These are phyloP conservation scores for Hippocampus mohnikei DNA, from an alignment of 2,113 vertebrate species.

Conservation along the genomic window DNA sequence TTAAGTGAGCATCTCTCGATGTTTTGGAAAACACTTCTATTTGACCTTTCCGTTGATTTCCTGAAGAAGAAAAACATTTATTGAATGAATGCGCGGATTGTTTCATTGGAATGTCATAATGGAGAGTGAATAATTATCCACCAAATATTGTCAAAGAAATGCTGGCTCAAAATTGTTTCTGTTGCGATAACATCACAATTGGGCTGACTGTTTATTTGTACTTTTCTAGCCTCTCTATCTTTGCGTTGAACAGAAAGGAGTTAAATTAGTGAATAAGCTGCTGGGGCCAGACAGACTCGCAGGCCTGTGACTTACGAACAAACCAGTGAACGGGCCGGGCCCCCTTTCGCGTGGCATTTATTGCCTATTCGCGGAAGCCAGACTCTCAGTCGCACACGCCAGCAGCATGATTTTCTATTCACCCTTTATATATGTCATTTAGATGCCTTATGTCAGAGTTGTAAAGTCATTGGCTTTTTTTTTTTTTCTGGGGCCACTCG, in stretches of 20 bases:
- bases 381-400: constrained; percentile 2
- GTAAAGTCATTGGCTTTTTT: constrained; percentile 20
- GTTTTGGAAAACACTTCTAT: constrained; percentile 37
- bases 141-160: not conserved
- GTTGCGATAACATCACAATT: not conserved
- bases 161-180: not conserved
- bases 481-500: constrained; percentile 17
- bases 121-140: not conserved
- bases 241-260: not conserved
- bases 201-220: not conserved
- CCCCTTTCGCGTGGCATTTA: constrained; percentile 8
- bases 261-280: not conserved
- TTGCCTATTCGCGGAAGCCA: constrained; percentile 3
- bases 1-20: constrained; percentile 31
- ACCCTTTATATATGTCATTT: constrained; percentile 22
- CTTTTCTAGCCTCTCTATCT: not conserved
- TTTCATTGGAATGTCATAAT: not conserved
- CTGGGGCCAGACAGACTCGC: not conserved
- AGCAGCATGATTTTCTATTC: constrained; percentile 10
- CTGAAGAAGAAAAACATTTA: constrained; percentile 14
- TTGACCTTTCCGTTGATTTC: constrained; percentile 45
- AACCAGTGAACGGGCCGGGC: constrained; percentile 8
- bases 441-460: constrained; percentile 30
- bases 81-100: not conserved
- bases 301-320: not conserved